These are phyloP conservation scores for Sesamia nonagrioides DNA, from an alignment of 1,140 invertebrate species.

Conservation along the genomic window DNA sequence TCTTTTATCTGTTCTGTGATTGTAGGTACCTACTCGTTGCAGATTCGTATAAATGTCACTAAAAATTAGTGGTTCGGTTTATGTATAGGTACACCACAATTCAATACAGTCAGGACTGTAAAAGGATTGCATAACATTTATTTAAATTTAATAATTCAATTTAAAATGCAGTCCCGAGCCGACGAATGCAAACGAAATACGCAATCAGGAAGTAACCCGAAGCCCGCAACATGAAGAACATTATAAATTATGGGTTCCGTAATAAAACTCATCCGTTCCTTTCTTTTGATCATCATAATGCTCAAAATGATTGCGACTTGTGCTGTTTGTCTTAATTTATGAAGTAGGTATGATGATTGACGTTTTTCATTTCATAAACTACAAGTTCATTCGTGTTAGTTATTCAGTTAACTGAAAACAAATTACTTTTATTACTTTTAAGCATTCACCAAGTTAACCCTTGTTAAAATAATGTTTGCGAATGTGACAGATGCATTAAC, in stretches of 20 bases:
- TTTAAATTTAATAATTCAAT: neutral
- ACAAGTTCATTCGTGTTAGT: too few species aligned
- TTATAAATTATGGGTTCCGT: conserved; percentile 70
- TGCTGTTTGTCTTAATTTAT: conserved; percentile 36
- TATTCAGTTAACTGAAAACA: neutral
- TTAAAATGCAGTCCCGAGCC: neutral
- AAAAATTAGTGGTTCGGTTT: neutral
- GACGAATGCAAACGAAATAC: conserved; percentile 45
- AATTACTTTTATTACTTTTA: conserved; percentile 17
- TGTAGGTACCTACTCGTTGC: neutral
- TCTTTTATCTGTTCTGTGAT: too few species aligned
- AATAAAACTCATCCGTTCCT: conserved; percentile 71
- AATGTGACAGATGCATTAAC: conserved; percentile 43
- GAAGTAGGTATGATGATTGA: conserved; percentile 29
- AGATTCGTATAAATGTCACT: neutral
- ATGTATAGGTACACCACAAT: neutral
- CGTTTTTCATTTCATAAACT: conserved; percentile 13
- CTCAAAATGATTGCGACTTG: conserved; percentile 11
- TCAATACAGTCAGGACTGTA: neutral
- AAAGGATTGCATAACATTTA: neutral
- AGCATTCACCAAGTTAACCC: conserved; percentile 10
- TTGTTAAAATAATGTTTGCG: conserved; percentile 14
- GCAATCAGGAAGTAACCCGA: conserved; percentile 74
- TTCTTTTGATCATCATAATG: conserved; percentile 67
- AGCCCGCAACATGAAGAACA: conserved; percentile 62